Conservation (phyloP, 2,888 invertebrate species). For the Drosophila rellima region DNA sequence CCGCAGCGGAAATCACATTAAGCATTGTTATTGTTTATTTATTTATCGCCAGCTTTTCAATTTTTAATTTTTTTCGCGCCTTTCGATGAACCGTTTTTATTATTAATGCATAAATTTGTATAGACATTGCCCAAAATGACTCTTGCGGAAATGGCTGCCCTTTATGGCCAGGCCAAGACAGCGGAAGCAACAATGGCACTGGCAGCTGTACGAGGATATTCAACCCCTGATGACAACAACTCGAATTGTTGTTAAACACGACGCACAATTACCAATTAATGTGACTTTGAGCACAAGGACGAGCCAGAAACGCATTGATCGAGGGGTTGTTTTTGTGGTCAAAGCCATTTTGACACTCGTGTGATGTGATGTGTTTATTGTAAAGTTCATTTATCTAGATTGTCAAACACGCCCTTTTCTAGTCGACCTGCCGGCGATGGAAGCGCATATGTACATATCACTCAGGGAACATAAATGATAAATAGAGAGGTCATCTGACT, state of each 20-base stretch:
- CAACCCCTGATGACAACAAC: conserved; percentile 31
- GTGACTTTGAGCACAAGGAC: conserved; percentile 32
- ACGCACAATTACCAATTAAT: conserved; percentile 62
- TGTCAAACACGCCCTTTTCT: conserved; percentile 58
- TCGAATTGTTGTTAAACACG: conserved; percentile 64
- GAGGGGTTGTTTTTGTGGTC: conserved; percentile 46
- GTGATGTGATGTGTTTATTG: conserved; percentile 62
- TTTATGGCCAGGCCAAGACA: conserved; percentile 12
- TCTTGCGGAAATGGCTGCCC: conserved; percentile 63
- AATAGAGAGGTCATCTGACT: background rate
- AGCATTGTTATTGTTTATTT: conserved; percentile 50
- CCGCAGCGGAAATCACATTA: conserved; percentile 66
- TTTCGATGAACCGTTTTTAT: conserved; percentile 18
- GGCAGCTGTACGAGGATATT: conserved; percentile 58
- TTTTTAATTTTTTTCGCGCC: conserved; percentile 40
- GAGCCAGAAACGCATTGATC: background rate
- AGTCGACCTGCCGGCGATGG: conserved; percentile 23
- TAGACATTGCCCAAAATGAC: conserved; percentile 19
- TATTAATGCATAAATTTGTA: conserved; percentile 51
- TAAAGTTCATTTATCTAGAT: conserved; percentile 59
- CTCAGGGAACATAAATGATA: conserved; percentile 4
- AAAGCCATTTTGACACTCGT: conserved; percentile 72
- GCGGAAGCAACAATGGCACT: conserved; percentile 28
- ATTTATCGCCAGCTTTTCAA: conserved; percentile 53
- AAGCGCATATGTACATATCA: conserved; percentile 13